phyloP scores from a whole-genome alignment of 2,113 vertebrate species.

The Hiodon alosoides region DNA sequence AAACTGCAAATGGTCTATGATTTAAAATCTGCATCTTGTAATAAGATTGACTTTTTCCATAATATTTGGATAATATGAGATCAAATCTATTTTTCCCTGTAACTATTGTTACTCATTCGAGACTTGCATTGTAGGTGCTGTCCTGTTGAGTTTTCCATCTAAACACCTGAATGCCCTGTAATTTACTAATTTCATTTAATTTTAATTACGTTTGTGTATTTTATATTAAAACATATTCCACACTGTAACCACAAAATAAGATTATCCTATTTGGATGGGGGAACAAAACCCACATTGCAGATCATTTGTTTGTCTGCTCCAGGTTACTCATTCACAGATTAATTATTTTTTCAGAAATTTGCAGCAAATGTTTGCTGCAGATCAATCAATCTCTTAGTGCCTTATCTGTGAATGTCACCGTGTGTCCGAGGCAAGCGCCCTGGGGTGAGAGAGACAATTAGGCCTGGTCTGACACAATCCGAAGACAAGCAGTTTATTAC shows the following conservation, averaged over 20 bases:
- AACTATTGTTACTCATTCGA: neutral
- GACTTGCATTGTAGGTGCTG: neutral
- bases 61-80: neutral
- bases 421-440: conserved; percentile 6
- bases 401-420: conserved; percentile 25
- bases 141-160: too few species aligned
- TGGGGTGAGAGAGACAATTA: conserved; percentile 16
- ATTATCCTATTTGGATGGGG: neutral
- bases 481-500: conserved; percentile 18
- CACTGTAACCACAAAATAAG: neutral
- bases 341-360: conserved; percentile 19
- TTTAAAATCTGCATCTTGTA: neutral
- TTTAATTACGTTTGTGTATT: too few species aligned
- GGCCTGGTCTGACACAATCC: conserved; percentile 18
- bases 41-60: too few species aligned
- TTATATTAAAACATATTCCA: neutral
- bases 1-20: neutral
- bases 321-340: conserved; percentile 23
- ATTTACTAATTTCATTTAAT: neutral
- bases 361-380: conserved; percentile 14
- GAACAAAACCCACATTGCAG: neutral
- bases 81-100: neutral
- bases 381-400: conserved; percentile 22
- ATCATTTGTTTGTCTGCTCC: conserved; percentile 18
- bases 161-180: neutral